Conservation (phyloP, 2,113 vertebrate species). For the Smithornis capensis region DNA sequence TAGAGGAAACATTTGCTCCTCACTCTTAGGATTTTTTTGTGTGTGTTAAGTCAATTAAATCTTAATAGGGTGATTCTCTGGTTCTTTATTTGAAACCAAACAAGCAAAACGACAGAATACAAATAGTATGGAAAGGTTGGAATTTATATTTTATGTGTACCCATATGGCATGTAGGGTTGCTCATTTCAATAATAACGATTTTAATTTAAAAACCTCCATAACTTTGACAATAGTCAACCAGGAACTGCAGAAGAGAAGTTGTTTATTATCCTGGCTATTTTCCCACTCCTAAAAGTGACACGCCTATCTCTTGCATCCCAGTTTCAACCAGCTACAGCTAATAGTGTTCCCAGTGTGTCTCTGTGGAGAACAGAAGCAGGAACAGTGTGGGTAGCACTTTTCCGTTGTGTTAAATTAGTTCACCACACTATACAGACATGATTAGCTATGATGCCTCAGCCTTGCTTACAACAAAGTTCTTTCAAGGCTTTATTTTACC, state of each 20-base stretch:
- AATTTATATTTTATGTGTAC: not conserved
- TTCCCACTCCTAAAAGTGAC: not conserved
- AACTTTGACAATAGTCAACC: not conserved
- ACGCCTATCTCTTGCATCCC: not conserved
- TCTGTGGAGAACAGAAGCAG: not conserved
- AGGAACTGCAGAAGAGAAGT: not conserved
- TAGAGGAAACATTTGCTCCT: not conserved
- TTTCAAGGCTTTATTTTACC: not conserved
- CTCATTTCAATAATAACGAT: not conserved
- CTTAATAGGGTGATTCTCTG: not conserved
- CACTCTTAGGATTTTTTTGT: not conserved
- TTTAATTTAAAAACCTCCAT: not conserved
- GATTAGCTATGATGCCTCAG: not conserved
- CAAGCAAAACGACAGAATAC: not conserved
- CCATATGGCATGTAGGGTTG: not conserved
- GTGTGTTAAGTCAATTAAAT: not conserved
- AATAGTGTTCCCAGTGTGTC: not conserved
- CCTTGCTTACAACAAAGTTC: not conserved
- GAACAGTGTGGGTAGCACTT: not conserved
- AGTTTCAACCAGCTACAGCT: not conserved
- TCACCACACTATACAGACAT: not conserved
- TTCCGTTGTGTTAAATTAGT: not conserved
- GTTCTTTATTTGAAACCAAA: not conserved
- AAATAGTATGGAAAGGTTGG: not conserved
- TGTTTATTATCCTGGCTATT: constrained; percentile 7